phyloP scores from a whole-genome alignment of 1,140 invertebrate genomes.

The Nylanderia fulva region DNA sequence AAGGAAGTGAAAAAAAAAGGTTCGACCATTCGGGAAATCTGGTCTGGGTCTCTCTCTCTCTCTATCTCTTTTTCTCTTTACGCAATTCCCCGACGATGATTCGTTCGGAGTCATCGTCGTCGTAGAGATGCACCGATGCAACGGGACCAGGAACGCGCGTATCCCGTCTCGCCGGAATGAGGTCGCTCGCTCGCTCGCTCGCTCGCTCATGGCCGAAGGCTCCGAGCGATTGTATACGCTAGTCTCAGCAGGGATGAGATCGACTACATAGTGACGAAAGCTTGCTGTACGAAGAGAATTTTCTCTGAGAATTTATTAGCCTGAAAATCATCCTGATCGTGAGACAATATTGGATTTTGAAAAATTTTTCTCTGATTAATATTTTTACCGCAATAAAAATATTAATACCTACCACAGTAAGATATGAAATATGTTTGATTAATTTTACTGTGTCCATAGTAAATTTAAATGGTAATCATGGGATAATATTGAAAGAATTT shows the following conservation, averaged over 20 bases:
- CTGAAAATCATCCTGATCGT: too few relatives aligned
- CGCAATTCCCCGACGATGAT: constrained; percentile 37
- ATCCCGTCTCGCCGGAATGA: constrained; percentile 15
- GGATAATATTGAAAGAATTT: too few relatives aligned
- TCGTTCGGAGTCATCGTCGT: not conserved
- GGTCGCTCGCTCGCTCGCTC: constrained; percentile 38
- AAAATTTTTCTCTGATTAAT: too few relatives aligned
- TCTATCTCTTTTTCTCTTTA: not conserved
- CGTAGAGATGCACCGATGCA: constrained; percentile 11
- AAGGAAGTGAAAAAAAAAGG: constrained; percentile 38
- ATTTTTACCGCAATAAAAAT: too few relatives aligned
- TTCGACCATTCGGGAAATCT: not conserved
- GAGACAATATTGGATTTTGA: too few relatives aligned
- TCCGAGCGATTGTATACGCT: not conserved
- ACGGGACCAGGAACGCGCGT: constrained; percentile 33
- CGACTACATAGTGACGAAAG: not conserved
- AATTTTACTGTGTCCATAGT: too few relatives aligned
- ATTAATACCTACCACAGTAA: too few relatives aligned
- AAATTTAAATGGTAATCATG: too few relatives aligned
- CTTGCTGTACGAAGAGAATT: too few relatives aligned
- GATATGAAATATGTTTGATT: too few relatives aligned
- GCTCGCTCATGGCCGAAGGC: constrained; percentile 1
- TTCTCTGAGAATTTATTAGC: too few relatives aligned
- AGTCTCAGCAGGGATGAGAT: not conserved
- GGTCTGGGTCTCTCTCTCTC: not conserved